Conservation (phyloP, 2,888 invertebrate species). For the Stratiomys singularior region DNA sequence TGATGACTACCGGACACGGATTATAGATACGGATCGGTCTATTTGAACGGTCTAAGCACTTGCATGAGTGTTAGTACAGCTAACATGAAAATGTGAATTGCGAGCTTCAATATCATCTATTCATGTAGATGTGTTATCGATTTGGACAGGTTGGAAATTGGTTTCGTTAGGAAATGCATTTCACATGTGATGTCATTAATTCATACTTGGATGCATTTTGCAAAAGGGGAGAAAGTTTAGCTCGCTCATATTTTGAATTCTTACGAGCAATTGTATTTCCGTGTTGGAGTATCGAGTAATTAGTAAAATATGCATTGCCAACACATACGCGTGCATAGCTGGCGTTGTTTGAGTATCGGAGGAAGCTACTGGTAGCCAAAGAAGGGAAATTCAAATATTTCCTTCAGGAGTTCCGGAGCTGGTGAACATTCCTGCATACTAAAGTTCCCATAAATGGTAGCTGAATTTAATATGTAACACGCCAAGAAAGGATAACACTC, state of each 20-base stretch:
- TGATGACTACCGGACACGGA: constrained; percentile 17
- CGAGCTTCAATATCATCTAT: background rate
- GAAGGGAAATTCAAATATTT: background rate
- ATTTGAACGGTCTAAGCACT: background rate
- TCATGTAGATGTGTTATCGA: constrained; percentile 17
- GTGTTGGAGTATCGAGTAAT: constrained; percentile 1
- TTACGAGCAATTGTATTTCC: constrained; percentile 26
- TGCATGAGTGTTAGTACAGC: background rate
- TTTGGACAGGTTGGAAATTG: constrained; percentile 39
- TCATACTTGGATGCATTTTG: constrained; percentile 20
- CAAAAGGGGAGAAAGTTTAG: constrained; percentile 33
- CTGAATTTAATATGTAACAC: no score
- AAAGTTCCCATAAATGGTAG: no score
- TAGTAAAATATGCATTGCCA: background rate
- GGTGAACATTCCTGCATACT: no score
- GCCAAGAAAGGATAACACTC: no score
- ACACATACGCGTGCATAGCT: background rate
- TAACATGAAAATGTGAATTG: background rate
- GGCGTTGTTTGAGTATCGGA: no score
- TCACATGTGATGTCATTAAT: constrained; percentile 40
- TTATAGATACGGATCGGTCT: constrained; percentile 6
- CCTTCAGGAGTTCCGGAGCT: background rate
- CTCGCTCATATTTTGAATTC: background rate
- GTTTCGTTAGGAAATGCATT: constrained; percentile 40
- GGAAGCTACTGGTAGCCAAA: background rate